Base-by-base conservation (phyloP, 2,797 vertebrate species). In the Parotocinclus haroldoi region DNA sequence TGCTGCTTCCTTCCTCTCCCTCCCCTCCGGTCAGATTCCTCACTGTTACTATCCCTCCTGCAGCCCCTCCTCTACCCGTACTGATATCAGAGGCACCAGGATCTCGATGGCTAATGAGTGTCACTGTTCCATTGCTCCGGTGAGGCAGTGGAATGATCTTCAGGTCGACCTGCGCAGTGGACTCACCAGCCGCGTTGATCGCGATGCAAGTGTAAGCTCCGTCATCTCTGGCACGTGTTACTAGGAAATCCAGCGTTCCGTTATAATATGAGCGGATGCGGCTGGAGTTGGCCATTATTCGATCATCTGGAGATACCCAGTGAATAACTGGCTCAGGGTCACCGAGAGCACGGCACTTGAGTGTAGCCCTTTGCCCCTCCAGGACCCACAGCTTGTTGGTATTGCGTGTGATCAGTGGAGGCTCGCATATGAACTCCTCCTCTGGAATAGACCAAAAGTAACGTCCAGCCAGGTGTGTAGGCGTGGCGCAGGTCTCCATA, bases 401-500 rank as follows among this genome's bases (percentile, higher is more conserved):
- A 87, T 95, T 93, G 17, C 94, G 93, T 4, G 95, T 96, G 51
- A 97, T 97, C 60, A 97, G 90, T 0, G 95, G 95, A 0, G 94
- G 94, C 69, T 97, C 94, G 6, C 95, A 97, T 0, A 90, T 93
- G 60, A 97, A 97, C 86, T 96, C 95, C 78, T 93, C 94, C 80
- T 97, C 95, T 0, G 94, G 93, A 65, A 97, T 93, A 0, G 91
- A 91, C 95, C 95, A 97, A 82, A 97, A 97, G 79, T 96, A 96
- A 16, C 89, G 88, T 14, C 89, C 93, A 0, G 93, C 93, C 67
- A 97, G 82, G 73, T 91, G 90, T 0, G 83, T 2, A 0, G 94
- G 94, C 1, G 94, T 92, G 54, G 94, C 95, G 3, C 95, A 97
- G 0, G 95, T 96, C 83, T 97, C 95, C 91, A 97, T 92, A 80